A percentile compares a stretch with the other conserved stretches of the same genome.
Conservation (phyloP, 1,140 invertebrate species). For the Danaus plexippus region DNA sequence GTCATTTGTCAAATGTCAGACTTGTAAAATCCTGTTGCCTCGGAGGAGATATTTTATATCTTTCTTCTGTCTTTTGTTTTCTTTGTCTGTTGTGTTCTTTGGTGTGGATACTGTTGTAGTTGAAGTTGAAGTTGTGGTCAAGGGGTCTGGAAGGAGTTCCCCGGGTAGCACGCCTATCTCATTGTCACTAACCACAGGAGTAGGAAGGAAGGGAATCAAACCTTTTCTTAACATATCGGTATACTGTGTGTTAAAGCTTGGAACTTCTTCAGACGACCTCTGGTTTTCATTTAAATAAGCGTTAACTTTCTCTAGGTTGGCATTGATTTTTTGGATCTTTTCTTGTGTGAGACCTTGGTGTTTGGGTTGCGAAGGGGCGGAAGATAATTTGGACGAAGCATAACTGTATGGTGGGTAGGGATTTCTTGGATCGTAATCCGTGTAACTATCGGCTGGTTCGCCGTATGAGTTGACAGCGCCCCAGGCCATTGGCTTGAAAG, state of each 20-base stretch:
- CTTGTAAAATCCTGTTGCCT: constrained; percentile 65
- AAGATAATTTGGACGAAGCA: constrained; percentile 39
- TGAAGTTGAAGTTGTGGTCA: constrained; percentile 24
- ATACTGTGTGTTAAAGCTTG: constrained; percentile 40
- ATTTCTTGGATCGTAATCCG: constrained; percentile 45
- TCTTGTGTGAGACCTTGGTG: constrained; percentile 42
- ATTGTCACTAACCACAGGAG: constrained; percentile 50
- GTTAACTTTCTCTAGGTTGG: constrained; percentile 48
- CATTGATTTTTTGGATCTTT: constrained; percentile 58
- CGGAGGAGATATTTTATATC: constrained; percentile 58
- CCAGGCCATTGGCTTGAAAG: constrained; percentile 51
- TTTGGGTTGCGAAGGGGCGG: constrained; percentile 23
- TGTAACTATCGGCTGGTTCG: constrained; percentile 49
- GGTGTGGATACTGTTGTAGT: constrained; percentile 35
- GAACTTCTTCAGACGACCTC: constrained; percentile 47
- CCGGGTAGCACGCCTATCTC: constrained; percentile 58
- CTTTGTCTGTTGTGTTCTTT: constrained; percentile 28
- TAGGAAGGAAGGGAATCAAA: constrained; percentile 40
- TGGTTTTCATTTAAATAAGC: constrained; percentile 44
- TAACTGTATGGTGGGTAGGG: constrained; percentile 37
- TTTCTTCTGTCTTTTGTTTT: constrained; percentile 50
- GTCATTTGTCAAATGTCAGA: constrained; percentile 56
- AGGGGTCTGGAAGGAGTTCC: constrained; percentile 45
- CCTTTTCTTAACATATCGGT: constrained; percentile 44
- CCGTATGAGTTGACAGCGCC: constrained; percentile 54